These are phyloP conservation scores for Drosophila setifemur DNA, from an alignment of 1,140 invertebrate genomes.

Conservation along the genomic window DNA sequence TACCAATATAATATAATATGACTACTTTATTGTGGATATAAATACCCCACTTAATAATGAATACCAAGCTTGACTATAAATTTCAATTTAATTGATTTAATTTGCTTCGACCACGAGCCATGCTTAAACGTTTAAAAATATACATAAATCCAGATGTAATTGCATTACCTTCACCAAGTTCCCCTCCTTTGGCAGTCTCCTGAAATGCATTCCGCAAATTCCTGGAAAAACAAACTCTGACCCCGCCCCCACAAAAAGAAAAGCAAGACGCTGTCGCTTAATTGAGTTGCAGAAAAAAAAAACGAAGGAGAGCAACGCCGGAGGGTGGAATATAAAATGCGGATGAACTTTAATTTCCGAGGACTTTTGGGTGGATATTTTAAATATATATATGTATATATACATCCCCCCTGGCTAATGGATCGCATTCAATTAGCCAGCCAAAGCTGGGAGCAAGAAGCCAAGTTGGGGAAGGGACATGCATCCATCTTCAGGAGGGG, in stretches of 20 bases:
- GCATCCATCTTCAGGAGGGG: conserved; percentile 19
- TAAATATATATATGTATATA: neutral
- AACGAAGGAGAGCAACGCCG: neutral
- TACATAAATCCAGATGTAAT: neutral
- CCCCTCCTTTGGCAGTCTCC: neutral
- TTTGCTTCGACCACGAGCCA: neutral
- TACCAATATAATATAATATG: no score
- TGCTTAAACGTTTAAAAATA: neutral
- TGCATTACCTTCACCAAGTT: neutral
- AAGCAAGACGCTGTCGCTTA: conserved; percentile 7
- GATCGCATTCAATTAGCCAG: conserved; percentile 47
- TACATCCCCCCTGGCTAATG: conserved; percentile 19
- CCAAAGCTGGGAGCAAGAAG: neutral
- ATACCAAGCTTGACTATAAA: neutral
- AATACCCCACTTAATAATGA: no score
- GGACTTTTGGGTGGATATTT: conserved; percentile 20
- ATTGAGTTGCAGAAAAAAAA: conserved; percentile 15
- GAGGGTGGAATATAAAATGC: neutral
- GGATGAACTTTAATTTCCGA: conserved; percentile 4
- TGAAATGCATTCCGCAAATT: conserved; percentile 2
- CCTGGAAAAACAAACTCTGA: conserved; percentile 8
- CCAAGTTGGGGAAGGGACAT: neutral
- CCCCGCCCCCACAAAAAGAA: neutral
- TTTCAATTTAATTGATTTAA: neutral
- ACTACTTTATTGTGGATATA: no score